A percentile compares a stretch with the other conserved stretches of the same genome.
phyloP scores from a whole-genome alignment of 1,140 invertebrate genomes.

The Cotesia vestalis region DNA sequence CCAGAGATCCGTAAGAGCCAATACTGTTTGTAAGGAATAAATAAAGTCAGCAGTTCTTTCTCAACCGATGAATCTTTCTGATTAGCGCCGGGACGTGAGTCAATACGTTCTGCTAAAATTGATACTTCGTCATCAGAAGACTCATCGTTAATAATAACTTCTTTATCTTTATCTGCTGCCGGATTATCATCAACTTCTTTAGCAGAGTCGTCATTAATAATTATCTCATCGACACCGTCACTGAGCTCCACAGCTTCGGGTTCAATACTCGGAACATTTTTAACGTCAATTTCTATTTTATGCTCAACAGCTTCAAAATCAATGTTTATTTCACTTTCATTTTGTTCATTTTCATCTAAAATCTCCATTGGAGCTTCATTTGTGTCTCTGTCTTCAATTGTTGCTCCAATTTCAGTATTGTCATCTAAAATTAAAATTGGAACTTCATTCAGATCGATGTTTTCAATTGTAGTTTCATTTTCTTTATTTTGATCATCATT shows the following conservation, averaged over 20 bases:
- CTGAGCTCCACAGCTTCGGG: constrained; percentile 38
- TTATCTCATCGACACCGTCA: neutral
- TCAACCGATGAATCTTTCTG: neutral
- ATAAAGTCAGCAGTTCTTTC: constrained; percentile 39
- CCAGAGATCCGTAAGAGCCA: constrained; percentile 55
- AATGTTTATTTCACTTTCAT: no score
- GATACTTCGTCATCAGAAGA: constrained; percentile 42
- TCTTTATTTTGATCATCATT: neutral
- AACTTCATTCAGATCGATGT: no score
- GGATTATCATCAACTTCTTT: neutral
- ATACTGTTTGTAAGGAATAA: constrained; percentile 54
- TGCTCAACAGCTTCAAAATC: no score
- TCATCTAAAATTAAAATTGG: no score
- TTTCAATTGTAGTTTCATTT: no score
- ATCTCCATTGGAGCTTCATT: no score
- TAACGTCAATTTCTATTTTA: constrained; percentile 36
- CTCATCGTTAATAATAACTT: constrained; percentile 24
- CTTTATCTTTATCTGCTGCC: neutral
- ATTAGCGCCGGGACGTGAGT: neutral
- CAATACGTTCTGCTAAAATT: constrained; percentile 36
- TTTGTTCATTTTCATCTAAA: no score
- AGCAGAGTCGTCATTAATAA: neutral
- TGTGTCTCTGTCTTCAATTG: no score
- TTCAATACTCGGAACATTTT: constrained; percentile 41
- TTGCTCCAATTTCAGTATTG: no score